Conservation (phyloP, 2,113 vertebrate genomes). For the Galeopterus variegatus region DNA sequence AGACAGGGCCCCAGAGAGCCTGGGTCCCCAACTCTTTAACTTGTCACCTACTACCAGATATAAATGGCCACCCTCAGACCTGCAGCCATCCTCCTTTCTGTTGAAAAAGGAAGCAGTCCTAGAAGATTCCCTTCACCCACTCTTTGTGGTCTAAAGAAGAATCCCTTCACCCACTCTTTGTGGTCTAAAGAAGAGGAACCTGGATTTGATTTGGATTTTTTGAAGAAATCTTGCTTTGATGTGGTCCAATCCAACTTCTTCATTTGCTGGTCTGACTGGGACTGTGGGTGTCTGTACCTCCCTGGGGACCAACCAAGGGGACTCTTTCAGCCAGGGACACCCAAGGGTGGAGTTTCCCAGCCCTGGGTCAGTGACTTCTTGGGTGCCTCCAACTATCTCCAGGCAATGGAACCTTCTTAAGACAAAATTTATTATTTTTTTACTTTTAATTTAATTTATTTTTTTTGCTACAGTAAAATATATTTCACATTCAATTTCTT, state of each 20-base stretch:
- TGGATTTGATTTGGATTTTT: conserved; percentile 81
- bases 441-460: too few relatives aligned
- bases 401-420: background rate
- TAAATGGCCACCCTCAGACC: background rate
- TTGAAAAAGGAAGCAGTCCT: conserved; percentile 72
- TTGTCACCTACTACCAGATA: background rate
- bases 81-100: conserved; percentile 45
- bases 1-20: background rate
- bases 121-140: conserved; percentile 41
- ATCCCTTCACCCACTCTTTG: conserved; percentile 32
- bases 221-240: conserved; percentile 80
- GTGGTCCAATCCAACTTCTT: conserved; percentile 72
- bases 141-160: background rate
- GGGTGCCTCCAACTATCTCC: background rate
- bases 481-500: background rate
- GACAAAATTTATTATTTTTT: too few relatives aligned
- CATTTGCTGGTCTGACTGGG: conserved; percentile 60
- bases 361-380: background rate
- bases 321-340: conserved; percentile 63
- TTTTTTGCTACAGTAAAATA: background rate
- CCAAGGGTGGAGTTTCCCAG: conserved; percentile 65
- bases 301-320: conserved; percentile 53
- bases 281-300: background rate
- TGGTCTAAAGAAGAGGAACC: conserved; percentile 78
- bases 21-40: background rate